Conservation (phyloP, 1,140 invertebrate genomes). For the Drosophila busckii region DNA sequence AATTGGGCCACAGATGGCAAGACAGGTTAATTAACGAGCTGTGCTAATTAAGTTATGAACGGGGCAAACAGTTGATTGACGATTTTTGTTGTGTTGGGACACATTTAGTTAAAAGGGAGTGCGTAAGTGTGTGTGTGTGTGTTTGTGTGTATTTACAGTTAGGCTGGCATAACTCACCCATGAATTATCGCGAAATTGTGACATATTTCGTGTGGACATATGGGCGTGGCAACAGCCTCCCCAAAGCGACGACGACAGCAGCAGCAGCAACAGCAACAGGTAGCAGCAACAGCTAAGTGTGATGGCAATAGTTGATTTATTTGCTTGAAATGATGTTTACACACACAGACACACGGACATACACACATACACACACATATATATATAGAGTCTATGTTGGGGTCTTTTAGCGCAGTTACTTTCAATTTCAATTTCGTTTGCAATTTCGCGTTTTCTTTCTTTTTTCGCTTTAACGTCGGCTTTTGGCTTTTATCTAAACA, state of each 20-base stretch:
- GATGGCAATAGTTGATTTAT: slow-evolving; percentile 1
- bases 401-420: slow-evolving; percentile 18
- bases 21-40: slow-evolving; percentile 70
- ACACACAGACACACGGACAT: background rate
- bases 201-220: slow-evolving; percentile 59
- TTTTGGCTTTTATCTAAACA: slow-evolving; percentile 55
- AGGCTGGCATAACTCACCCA: slow-evolving; percentile 69
- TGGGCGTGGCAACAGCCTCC: slow-evolving; percentile 11
- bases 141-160: slow-evolving; percentile 20
- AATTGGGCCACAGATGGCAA: slow-evolving; percentile 63
- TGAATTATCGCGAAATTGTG: slow-evolving; percentile 79
- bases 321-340: slow-evolving; percentile 4
- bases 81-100: background rate
- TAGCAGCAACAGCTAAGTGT: slow-evolving; percentile 4
- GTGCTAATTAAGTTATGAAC: slow-evolving; percentile 54
- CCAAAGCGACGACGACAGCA: background rate
- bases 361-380: background rate
- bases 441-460: slow-evolving; percentile 17
- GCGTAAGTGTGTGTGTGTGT: slow-evolving; percentile 9
- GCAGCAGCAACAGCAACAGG: slow-evolving; percentile 2
- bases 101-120: slow-evolving; percentile 25
- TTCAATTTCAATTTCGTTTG: slow-evolving; percentile 43
- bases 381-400: background rate
- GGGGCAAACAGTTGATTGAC: too few relatives aligned
- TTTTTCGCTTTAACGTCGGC: slow-evolving; percentile 9